These are phyloP conservation scores for Columbina picui DNA, from an alignment of 2,113 vertebrate species.

Conservation along the genomic window DNA sequence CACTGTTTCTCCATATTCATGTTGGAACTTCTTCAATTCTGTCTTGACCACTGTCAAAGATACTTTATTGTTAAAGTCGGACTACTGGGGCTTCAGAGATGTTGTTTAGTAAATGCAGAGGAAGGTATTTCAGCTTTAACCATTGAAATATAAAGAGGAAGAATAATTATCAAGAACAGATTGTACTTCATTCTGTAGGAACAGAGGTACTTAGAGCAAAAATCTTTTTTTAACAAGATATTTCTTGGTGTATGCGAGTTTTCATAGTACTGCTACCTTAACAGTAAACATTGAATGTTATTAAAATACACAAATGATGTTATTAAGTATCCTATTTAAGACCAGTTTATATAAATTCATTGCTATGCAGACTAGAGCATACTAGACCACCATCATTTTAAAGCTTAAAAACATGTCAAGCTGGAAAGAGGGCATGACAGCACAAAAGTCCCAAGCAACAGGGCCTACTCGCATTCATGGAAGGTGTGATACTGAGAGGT, in stretches of 20 bases:
- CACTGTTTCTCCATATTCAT: not conserved
- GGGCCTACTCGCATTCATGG: not conserved
- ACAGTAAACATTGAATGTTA: not conserved
- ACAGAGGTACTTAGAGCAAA: not conserved
- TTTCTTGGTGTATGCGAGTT: not conserved
- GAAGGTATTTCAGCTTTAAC: not conserved
- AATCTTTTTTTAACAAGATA: not conserved
- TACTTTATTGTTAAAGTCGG: not conserved
- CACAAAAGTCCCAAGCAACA: not conserved
- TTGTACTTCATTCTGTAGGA: not conserved
- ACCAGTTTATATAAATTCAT: not conserved
- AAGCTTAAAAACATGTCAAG: not conserved
- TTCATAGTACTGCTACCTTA: not conserved
- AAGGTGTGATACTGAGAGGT: not conserved
- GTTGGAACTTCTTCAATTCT: not conserved
- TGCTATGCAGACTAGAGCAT: not conserved
- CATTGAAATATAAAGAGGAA: not conserved
- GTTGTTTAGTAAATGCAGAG: not conserved
- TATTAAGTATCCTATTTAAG: not conserved
- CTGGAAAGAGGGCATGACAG: not conserved
- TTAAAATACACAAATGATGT: not conserved
- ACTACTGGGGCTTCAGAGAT: not conserved
- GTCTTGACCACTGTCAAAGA: not conserved
- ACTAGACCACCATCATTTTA: not conserved
- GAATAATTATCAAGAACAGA: not conserved